These are phyloP conservation scores for Amphiura filiformis DNA, from an alignment of 35 echinoderm and acorn worm genomes.

Conservation along the genomic window DNA sequence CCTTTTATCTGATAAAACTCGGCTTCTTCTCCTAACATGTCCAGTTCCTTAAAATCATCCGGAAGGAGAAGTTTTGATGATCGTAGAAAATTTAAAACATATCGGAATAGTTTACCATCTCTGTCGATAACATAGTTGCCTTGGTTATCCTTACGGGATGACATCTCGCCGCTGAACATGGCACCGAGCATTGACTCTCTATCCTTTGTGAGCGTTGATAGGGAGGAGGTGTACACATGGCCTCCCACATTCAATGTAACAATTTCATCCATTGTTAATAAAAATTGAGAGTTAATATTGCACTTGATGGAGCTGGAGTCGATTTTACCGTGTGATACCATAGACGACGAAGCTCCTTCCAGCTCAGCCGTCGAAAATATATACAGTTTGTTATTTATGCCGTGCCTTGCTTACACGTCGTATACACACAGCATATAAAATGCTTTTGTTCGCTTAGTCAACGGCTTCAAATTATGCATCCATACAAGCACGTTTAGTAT, in stretches of 20 bases:
- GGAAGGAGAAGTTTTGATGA: constrained; percentile 8
- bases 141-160: neutral
- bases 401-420: neutral
- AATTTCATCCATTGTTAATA: neutral
- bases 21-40: constrained; percentile 13
- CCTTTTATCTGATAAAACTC: constrained; percentile 36
- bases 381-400: neutral
- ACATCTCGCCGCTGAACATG: neutral
- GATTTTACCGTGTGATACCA: too few relatives aligned
- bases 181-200: neutral
- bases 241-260: neutral
- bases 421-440: too few relatives aligned
- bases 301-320: neutral
- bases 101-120: constrained; percentile 24
- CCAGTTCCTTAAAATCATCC: constrained; percentile 20
- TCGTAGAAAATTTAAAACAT: constrained; percentile 36
- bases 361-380: too few relatives aligned
- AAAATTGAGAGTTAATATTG: neutral
- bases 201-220: neutral
- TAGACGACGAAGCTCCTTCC: too few relatives aligned
- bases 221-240: neutral
- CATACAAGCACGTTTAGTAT: too few relatives aligned
- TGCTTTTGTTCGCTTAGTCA: too few relatives aligned
- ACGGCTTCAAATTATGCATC: too few relatives aligned
- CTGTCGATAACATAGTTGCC: constrained; percentile 37